phyloP scores from a whole-genome alignment of 2,888 invertebrate genomes.

The Agonopterix subpropinquella region DNA sequence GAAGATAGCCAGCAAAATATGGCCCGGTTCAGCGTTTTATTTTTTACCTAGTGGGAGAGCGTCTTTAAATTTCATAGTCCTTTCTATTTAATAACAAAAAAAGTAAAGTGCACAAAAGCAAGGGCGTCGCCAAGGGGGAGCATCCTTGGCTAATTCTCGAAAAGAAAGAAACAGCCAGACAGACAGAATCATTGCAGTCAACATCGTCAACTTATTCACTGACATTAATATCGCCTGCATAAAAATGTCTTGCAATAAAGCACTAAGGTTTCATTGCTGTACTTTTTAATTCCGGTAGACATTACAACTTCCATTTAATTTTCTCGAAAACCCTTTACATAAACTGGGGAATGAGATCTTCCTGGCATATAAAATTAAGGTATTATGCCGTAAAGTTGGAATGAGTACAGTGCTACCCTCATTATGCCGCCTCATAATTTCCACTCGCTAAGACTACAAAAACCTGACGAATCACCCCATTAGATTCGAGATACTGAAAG shows the following conservation, averaged over 20 bases:
- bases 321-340: conserved; percentile 11
- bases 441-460: conserved; percentile 34
- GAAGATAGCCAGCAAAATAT: no score
- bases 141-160: no score
- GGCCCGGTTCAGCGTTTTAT: no score
- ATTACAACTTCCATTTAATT: conserved; percentile 9
- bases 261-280: conserved; percentile 1
- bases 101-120: no score
- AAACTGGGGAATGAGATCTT: conserved; percentile 26
- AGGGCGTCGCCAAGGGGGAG: no score
- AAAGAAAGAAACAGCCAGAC: no score
- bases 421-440: conserved; percentile 44
- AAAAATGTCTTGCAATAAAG: conserved; percentile 6
- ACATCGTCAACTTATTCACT: no score
- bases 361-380: conserved; percentile 29
- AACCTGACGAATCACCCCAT: conserved; percentile 33
- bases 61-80: no score
- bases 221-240: conserved; percentile 1
- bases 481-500: not conserved
- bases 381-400: conserved; percentile 28
- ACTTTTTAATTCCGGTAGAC: conserved; percentile 5
- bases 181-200: no score
- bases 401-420: conserved; percentile 23
- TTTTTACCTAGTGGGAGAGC: no score
- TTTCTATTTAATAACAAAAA: no score